These are phyloP conservation scores for Chrysolina americana DNA, from an alignment of 2,888 invertebrate species.

Conservation along the genomic window DNA sequence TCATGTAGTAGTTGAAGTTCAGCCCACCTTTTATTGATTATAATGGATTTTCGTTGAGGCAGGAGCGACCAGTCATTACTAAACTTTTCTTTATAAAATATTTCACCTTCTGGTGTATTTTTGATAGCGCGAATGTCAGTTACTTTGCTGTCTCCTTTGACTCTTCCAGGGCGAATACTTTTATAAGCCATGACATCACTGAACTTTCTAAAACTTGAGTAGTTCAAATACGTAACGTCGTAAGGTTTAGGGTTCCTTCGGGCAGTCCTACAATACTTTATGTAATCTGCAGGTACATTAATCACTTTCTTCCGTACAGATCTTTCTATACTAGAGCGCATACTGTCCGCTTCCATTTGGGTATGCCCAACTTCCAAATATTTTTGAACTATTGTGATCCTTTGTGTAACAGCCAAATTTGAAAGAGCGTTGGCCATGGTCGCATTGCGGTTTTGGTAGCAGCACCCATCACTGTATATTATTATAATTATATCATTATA, in stretches of 20 bases:
- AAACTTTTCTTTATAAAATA: neutral
- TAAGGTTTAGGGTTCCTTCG: conserved; percentile 29
- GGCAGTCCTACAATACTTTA: conserved; percentile 27
- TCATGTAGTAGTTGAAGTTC: conserved; percentile 17
- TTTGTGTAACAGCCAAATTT: conserved; percentile 35
- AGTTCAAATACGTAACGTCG: conserved; percentile 27
- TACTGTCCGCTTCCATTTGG: conserved; percentile 42
- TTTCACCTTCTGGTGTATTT: neutral
- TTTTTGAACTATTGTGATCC: conserved; percentile 43
- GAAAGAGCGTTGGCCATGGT: conserved; percentile 36
- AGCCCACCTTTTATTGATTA: neutral
- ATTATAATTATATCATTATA: neutral
- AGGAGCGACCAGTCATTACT: conserved; percentile 26
- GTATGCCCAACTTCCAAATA: conserved; percentile 42
- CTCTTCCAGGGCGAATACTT: conserved; percentile 33
- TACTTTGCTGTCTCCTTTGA: conserved; percentile 32
- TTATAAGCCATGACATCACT: conserved; percentile 22
- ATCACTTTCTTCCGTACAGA: conserved; percentile 33
- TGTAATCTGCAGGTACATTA: conserved; percentile 41
- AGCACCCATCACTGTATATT: conserved; percentile 36
- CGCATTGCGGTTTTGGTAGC: conserved; percentile 36
- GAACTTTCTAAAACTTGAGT: conserved; percentile 34
- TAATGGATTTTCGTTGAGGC: conserved; percentile 17
- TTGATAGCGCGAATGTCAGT: neutral
- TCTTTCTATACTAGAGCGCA: conserved; percentile 41